phyloP scores from a whole-genome alignment of 2,113 vertebrate species.

The Psophia crepitans region DNA sequence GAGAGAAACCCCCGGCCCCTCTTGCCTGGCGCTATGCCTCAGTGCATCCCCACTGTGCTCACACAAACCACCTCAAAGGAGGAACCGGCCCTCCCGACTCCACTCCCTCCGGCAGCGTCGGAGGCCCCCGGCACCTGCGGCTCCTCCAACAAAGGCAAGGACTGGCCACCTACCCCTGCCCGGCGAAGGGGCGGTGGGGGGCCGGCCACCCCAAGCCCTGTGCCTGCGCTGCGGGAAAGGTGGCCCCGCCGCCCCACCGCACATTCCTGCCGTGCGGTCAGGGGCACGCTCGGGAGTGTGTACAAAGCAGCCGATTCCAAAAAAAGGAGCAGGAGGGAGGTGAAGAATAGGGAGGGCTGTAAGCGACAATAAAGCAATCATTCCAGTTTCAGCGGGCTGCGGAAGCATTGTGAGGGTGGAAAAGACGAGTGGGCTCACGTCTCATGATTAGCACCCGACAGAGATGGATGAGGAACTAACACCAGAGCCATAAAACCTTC shows the following conservation, averaged over 20 bases:
- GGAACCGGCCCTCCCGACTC: background rate
- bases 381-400: background rate
- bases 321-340: background rate
- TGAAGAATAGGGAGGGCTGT: background rate
- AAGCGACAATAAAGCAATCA: background rate
- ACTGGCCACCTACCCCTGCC: background rate
- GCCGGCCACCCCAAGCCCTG: background rate
- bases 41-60: background rate
- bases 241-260: background rate
- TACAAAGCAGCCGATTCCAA: conserved; percentile 35
- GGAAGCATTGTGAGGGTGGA: background rate
- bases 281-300: background rate
- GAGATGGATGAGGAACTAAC: background rate
- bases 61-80: background rate
- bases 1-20: background rate
- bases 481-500: background rate
- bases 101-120: background rate
- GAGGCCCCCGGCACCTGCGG: background rate
- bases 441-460: background rate
- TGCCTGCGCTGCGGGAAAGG: background rate
- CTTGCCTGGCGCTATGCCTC: background rate
- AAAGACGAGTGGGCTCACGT: background rate
- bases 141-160: background rate
- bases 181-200: background rate
- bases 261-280: background rate